Percentiles rank a stretch among this genome's conserved stretches.
phyloP scores from a whole-genome alignment of 2,888 invertebrate genomes.

The Nysson spinosus region DNA sequence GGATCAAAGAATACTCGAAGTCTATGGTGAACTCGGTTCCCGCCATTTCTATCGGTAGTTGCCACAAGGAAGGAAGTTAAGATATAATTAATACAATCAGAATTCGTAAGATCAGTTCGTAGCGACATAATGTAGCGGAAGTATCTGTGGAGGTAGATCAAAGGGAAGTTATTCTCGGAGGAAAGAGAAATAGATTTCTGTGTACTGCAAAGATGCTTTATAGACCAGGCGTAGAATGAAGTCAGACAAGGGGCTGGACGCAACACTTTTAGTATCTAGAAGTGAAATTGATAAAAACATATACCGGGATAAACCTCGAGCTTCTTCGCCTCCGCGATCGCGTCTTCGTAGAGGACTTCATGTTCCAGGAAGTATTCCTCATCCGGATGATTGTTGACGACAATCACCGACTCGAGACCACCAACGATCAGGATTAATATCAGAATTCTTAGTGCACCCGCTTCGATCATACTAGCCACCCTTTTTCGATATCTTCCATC shows the following conservation, averaged over 20 bases:
- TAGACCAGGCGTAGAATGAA: slow-evolving; percentile 37
- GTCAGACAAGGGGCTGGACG: slow-evolving; percentile 24
- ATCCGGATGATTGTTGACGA: slow-evolving; percentile 70
- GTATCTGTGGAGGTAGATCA: slow-evolving; percentile 43
- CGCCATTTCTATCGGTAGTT: slow-evolving; percentile 35
- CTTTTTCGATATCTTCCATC: slow-evolving; percentile 52
- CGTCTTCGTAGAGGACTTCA: slow-evolving; percentile 81
- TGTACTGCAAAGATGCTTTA: slow-evolving; percentile 46
- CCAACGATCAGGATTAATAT: slow-evolving; percentile 59
- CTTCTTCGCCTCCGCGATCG: slow-evolving; percentile 79
- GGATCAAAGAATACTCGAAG: too few relatives aligned
- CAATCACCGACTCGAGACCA: slow-evolving; percentile 64
- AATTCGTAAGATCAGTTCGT: slow-evolving; percentile 29
- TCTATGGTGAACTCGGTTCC: too few relatives aligned
- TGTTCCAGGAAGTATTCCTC: slow-evolving; percentile 84
- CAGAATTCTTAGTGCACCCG: slow-evolving; percentile 54
- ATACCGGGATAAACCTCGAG: slow-evolving; percentile 78
- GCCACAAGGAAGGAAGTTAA: slow-evolving; percentile 2
- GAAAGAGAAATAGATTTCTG: slow-evolving; percentile 55
- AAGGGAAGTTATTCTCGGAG: slow-evolving; percentile 52
- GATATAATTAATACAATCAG: slow-evolving; percentile 11
- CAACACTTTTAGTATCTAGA: slow-evolving; percentile 30
- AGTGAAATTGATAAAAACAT: slow-evolving; percentile 16
- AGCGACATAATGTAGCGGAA: background rate
- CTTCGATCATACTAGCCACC: slow-evolving; percentile 67